Percentiles rank a stretch among this genome's conserved stretches.
phyloP scores from a whole-genome alignment of 2,797 vertebrate genomes.

The Novumbra hubbsi region DNA sequence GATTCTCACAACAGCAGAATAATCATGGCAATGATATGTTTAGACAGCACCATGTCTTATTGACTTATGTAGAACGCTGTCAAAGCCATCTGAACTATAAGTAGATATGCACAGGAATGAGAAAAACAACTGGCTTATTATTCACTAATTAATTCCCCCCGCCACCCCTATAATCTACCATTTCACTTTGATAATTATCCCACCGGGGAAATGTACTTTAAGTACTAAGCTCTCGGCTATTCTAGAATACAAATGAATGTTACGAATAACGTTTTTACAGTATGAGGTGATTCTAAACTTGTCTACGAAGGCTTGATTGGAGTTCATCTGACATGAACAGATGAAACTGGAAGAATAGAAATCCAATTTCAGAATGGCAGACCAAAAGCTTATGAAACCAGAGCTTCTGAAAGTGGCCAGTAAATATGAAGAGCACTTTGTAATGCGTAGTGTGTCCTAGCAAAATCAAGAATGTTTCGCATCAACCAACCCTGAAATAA shows the following conservation, averaged over 20 bases:
- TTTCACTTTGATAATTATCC: slow-evolving; percentile 17
- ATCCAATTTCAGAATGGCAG: slow-evolving; percentile 19
- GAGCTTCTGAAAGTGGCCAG: not conserved
- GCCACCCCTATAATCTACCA: slow-evolving; percentile 10
- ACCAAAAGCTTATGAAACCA: slow-evolving; percentile 32
- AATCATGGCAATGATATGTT: not conserved
- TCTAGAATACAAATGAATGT: slow-evolving; percentile 6
- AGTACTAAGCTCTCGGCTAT: not conserved
- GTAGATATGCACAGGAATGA: not conserved
- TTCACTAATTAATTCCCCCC: not conserved
- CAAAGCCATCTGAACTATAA: not conserved
- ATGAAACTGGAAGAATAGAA: slow-evolving; percentile 6
- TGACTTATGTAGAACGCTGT: not conserved
- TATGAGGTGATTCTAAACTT: not conserved
- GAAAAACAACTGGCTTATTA: not conserved
- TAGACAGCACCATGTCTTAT: not conserved
- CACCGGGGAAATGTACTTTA: not conserved
- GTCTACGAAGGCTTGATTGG: not conserved
- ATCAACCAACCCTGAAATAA: slow-evolving; percentile 8
- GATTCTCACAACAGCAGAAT: too few species aligned
- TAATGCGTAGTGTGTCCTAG: slow-evolving; percentile 1
- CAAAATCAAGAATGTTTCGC: slow-evolving; percentile 20
- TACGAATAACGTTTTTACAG: slow-evolving; percentile 7
- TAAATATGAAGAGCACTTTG: not conserved
- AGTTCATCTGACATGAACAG: slow-evolving; percentile 6